phyloP scores from a whole-genome alignment of 1,140 invertebrate genomes.

The Drosophila kikkawai region DNA sequence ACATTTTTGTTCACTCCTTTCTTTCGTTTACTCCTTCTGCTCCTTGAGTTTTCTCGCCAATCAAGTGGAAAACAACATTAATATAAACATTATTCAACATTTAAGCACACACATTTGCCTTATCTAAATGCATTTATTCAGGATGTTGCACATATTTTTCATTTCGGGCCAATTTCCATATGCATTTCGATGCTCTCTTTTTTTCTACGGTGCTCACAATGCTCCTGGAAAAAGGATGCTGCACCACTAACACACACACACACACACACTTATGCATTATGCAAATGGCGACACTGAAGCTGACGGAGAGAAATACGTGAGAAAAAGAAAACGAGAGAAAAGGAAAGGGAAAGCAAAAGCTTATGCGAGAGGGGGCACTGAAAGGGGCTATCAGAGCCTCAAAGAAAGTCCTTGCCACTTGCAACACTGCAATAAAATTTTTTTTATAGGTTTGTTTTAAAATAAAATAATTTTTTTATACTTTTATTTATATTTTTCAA shows the following conservation, averaged over 20 bases:
- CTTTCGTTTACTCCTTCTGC: background rate
- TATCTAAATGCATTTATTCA: slow-evolving; percentile 53
- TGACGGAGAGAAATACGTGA: slow-evolving; percentile 32
- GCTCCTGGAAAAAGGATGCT: slow-evolving; percentile 64
- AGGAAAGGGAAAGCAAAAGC: slow-evolving; percentile 9
- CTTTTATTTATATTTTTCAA: background rate
- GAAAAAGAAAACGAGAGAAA: slow-evolving; percentile 2
- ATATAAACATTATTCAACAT: slow-evolving; percentile 40
- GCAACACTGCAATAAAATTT: background rate
- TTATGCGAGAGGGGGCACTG: slow-evolving; percentile 6
- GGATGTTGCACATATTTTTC: slow-evolving; percentile 45
- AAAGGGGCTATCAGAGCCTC: slow-evolving; percentile 13
- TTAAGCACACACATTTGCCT: slow-evolving; percentile 32
- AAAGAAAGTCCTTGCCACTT: slow-evolving; percentile 30
- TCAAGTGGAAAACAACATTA: slow-evolving; percentile 40
- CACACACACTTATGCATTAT: slow-evolving; percentile 23
- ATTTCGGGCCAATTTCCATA: slow-evolving; percentile 44
- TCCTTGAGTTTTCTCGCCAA: slow-evolving; percentile 16
- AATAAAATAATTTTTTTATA: no score
- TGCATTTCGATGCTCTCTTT: slow-evolving; percentile 41
- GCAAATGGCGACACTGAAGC: slow-evolving; percentile 48
- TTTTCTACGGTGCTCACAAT: slow-evolving; percentile 58
- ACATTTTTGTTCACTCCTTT: background rate
- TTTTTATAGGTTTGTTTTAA: no score
- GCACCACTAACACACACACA: slow-evolving; percentile 8